These are phyloP conservation scores for Cryptomyrus ogoouensis DNA, from an alignment of 2,113 vertebrate species.

Conservation along the genomic window DNA sequence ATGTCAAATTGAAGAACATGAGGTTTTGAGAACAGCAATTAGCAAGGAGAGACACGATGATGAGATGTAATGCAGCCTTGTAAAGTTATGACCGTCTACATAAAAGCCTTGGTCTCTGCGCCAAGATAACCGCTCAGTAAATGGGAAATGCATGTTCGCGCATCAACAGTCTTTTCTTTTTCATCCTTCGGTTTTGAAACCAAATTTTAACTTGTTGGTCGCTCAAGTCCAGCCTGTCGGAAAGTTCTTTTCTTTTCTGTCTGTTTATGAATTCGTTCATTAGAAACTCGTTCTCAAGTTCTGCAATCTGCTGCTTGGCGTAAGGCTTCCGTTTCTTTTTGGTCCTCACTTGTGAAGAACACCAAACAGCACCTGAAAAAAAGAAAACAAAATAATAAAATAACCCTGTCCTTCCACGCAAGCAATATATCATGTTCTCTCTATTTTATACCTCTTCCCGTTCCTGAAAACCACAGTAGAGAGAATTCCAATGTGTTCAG, in stretches of 20 bases:
- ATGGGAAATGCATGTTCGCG: conserved; percentile 75
- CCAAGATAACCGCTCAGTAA: conserved; percentile 51
- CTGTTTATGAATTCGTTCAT: conserved; percentile 89
- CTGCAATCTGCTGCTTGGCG: conserved; percentile 83
- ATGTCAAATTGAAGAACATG: neutral
- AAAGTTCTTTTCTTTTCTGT: conserved; percentile 86
- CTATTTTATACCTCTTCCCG: neutral
- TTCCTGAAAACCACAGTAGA: neutral
- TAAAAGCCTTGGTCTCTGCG: neutral
- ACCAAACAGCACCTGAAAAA: conserved; percentile 76
- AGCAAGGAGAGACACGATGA: neutral
- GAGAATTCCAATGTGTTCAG: neutral
- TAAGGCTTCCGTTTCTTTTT: conserved; percentile 93
- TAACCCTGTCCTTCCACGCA: neutral
- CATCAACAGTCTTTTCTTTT: conserved; percentile 86
- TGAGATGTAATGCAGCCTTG: neutral
- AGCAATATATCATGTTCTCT: neutral
- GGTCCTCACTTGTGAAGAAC: conserved; percentile 72
- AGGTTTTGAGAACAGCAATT: neutral
- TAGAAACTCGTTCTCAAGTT: conserved; percentile 89
- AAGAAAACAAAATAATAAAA: neutral
- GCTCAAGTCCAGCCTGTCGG: conserved; percentile 77
- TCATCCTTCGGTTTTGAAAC: conserved; percentile 84
- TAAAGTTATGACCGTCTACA: neutral
- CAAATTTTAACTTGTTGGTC: conserved; percentile 75